phyloP scores from a whole-genome alignment of 2,888 invertebrate species.

The Hypselothyrea guttata region DNA sequence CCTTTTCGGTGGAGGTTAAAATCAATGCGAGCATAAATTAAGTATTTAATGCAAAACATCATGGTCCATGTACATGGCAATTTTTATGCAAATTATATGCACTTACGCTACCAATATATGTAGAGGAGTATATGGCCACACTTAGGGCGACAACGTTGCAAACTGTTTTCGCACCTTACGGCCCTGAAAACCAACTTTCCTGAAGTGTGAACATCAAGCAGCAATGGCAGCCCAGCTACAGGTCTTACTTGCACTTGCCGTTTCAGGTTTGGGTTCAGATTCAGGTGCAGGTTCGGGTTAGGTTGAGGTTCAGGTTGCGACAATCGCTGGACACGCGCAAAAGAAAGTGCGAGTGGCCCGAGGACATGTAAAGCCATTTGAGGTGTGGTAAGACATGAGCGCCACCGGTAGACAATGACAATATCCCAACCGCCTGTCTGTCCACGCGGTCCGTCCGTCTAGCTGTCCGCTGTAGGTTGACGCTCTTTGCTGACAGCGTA shows the following conservation, averaged over 20 bases:
- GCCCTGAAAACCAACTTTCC: conserved; percentile 73
- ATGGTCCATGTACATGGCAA: conserved; percentile 48
- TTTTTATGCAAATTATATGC: conserved; percentile 75
- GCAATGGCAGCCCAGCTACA: conserved; percentile 1
- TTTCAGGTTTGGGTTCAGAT: not conserved
- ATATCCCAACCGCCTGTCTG: not conserved
- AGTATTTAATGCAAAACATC: conserved; percentile 69
- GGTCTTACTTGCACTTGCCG: no score
- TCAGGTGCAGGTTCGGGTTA: not conserved
- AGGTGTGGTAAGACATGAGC: conserved; percentile 59
- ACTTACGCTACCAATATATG: conserved; percentile 50
- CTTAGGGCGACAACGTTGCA: conserved; percentile 70
- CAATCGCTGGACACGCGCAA: conserved; percentile 71
- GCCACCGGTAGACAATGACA: conserved; percentile 44
- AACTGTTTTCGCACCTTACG: conserved; percentile 69
- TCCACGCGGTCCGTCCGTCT: not conserved
- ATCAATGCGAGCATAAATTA: conserved; percentile 63
- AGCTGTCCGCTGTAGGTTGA: conserved; percentile 44
- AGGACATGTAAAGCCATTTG: conserved; percentile 62
- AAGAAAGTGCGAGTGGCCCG: conserved; percentile 68
- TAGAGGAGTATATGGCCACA: conserved; percentile 66
- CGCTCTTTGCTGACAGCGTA: conserved; percentile 54
- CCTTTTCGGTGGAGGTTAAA: conserved; percentile 45
- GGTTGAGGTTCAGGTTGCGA: not conserved
- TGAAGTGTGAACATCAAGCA: conserved; percentile 74